Conservation (phyloP, 2,797 vertebrate genomes). For the Fistularia commersonii region DNA sequence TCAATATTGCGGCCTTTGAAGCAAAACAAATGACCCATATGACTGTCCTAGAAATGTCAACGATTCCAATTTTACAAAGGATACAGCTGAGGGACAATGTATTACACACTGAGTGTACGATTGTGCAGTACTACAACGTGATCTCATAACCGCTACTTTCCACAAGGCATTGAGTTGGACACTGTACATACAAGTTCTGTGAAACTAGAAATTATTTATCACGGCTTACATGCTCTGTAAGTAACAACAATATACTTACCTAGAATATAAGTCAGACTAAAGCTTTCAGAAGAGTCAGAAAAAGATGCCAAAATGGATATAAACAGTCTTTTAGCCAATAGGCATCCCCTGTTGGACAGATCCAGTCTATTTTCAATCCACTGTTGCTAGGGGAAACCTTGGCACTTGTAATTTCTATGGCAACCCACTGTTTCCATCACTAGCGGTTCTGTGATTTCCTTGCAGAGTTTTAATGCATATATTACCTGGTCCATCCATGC, state of each 20-base stretch:
- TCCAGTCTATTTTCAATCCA: conserved; percentile 55
- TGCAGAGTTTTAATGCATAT: conserved; percentile 59
- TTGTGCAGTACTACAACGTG: conserved; percentile 11
- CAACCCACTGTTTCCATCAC: conserved; percentile 56
- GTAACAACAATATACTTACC: not conserved
- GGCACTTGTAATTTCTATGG: conserved; percentile 65
- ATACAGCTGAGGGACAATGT: conserved; percentile 47
- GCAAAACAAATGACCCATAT: conserved; percentile 61
- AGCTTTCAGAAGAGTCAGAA: conserved; percentile 2
- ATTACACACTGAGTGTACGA: conserved; percentile 29
- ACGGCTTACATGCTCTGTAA: no score
- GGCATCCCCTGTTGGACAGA: conserved; percentile 32
- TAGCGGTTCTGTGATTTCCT: conserved; percentile 47
- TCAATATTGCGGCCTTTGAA: conserved; percentile 51
- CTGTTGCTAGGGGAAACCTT: conserved; percentile 67
- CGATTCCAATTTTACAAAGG: conserved; percentile 60
- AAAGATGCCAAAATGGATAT: conserved; percentile 1
- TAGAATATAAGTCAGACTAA: not conserved
- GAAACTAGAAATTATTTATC: no score
- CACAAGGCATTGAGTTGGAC: not conserved
- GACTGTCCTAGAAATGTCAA: conserved; percentile 69
- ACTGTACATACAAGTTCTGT: no score
- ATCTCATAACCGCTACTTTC: conserved; percentile 11
- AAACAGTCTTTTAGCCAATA: conserved; percentile 33
- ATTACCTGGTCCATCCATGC: conserved; percentile 41